These are phyloP conservation scores for Phaenicophaeus curvirostris DNA, from an alignment of 2,797 vertebrate genomes.

Conservation along the genomic window DNA sequence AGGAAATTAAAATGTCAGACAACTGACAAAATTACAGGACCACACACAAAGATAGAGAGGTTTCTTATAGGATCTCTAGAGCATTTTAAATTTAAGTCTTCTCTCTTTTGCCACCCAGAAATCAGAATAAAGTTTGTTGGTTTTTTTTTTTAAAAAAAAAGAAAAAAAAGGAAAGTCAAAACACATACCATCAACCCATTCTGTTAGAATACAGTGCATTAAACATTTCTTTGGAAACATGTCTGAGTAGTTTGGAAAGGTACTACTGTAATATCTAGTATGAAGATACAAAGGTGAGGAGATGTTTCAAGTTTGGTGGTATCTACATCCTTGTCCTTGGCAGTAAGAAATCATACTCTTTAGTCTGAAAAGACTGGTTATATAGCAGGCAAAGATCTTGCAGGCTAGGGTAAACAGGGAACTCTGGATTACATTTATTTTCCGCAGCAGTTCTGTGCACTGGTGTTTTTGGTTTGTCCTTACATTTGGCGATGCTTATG, in stretches of 20 bases:
- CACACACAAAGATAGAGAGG: constrained; percentile 43
- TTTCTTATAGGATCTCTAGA: not conserved
- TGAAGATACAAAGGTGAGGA: not conserved
- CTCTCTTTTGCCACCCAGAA: constrained; percentile 8
- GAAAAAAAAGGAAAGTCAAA: not conserved
- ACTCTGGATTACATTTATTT: not conserved
- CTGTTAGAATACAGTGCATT: not conserved
- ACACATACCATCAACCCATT: not conserved
- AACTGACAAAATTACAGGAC: constrained; percentile 61
- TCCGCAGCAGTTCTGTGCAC: not conserved
- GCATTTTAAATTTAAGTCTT: not conserved
- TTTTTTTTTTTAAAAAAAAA: not conserved
- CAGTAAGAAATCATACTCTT: not conserved
- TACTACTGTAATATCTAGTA: not conserved
- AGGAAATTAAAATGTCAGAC: constrained; percentile 77
- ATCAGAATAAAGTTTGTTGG: not conserved
- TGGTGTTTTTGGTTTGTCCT: not conserved
- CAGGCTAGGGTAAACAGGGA: not conserved
- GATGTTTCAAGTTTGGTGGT: not conserved
- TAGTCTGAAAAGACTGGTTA: not conserved
- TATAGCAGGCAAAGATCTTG: not conserved
- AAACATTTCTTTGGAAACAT: not conserved
- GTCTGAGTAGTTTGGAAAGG: not conserved
- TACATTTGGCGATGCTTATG: not conserved
- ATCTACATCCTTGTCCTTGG: not conserved